Conservation (phyloP, 2,888 invertebrate genomes). For the Scotopteryx bipunctaria region DNA sequence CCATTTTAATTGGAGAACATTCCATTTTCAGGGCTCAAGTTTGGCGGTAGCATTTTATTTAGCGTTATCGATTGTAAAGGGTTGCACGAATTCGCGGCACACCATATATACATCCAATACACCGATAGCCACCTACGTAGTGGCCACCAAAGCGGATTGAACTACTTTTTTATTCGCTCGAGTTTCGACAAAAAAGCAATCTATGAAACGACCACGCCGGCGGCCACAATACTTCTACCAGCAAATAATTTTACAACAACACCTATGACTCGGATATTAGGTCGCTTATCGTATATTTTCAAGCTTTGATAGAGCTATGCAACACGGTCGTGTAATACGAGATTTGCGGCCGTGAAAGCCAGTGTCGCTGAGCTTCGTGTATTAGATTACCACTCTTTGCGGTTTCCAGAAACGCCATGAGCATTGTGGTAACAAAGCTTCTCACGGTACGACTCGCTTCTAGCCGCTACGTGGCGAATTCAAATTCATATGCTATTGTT, state of each 20-base stretch:
- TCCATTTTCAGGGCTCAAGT: too few species aligned
- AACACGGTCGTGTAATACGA: conserved; percentile 66
- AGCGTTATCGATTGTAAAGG: conserved; percentile 43
- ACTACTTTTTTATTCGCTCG: conserved; percentile 63
- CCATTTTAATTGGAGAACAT: too few species aligned
- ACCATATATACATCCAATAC: conserved; percentile 58
- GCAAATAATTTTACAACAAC: conserved; percentile 41
- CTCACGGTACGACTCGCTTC: conserved; percentile 68
- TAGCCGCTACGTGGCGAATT: conserved; percentile 58
- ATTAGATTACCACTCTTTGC: conserved; percentile 80
- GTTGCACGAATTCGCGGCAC: conserved; percentile 54
- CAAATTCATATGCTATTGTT: conserved; percentile 57
- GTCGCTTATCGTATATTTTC: conserved; percentile 47
- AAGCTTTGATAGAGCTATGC: conserved; percentile 39
- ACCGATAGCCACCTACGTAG: conserved; percentile 67
- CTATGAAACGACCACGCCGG: conserved; percentile 70
- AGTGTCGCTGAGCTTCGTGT: conserved; percentile 81
- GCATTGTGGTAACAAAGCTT: conserved; percentile 75
- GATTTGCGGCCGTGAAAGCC: conserved; percentile 77
- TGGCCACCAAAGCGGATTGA: conserved; percentile 48
- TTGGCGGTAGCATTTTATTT: too few species aligned
- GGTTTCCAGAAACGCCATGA: conserved; percentile 76
- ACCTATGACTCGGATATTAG: conserved; percentile 44
- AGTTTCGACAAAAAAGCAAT: conserved; percentile 75
- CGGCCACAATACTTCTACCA: conserved; percentile 48